Base-by-base conservation (phyloP, 1,140 invertebrate species). In the Acromyrmex heyeri region DNA sequence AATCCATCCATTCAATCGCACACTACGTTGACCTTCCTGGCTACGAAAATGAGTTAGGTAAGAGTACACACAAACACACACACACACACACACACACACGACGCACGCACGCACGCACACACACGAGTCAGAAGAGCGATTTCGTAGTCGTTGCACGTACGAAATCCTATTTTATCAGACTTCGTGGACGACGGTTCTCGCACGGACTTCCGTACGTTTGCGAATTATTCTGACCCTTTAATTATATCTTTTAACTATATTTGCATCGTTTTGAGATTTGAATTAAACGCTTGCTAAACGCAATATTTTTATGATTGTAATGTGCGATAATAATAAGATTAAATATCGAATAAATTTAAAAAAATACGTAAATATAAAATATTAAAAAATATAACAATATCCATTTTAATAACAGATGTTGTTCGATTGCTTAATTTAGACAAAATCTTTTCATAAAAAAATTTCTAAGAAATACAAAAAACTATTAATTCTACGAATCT, bases 151-250 rank as follows among this genome's bases (percentile, higher is more conserved):
- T 5, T 55, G 69, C 79, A 83, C 79, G 67, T 83, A 75, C 30
- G 55, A 57, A 75, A 83, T 75, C 69, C 44, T 16, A 83, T 75
- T 83, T 73, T 30, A 70, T 81, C 79, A 69, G n/a, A 83, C 69
- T 75, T 30, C 69, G 14, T 18, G 67, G 14, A 73, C 27, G 65
- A 53, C n/a, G 3, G 18, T 53, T n/a, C 18, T 18, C 21, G 38
- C 38, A 38, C 38, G 75, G 10, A 30, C 53, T 21, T 67, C 69
- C 69, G 21, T 73, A 44, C 24, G 18, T n/a, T 73, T 55, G n/a
- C 55, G 14, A 73, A 75, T 83, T 83, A 83, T 86, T 67, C 53
- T 5, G 24, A 44, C 7, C 12, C n/a, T 76, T 38, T 30, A 50
- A 16, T 62, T 64, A 53, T 4, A 2, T 30, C 14, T 44, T 34